Percentiles rank a stretch among this genome's conserved stretches.
These are phyloP conservation scores for Tetraneura akinire DNA, from an alignment of 1,140 invertebrate species.

Conservation along the genomic window DNA sequence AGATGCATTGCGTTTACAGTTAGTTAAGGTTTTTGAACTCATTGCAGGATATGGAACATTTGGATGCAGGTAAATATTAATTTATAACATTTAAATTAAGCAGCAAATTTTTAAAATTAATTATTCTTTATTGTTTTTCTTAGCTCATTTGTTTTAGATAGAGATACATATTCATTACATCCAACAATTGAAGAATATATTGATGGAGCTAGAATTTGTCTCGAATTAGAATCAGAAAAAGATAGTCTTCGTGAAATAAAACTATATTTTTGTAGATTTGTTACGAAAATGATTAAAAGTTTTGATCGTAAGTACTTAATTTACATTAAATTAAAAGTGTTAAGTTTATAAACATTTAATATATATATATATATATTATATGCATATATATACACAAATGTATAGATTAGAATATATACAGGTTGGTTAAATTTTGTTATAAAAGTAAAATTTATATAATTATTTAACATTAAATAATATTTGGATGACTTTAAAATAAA, in stretches of 20 bases:
- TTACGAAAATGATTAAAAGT: constrained; percentile 89
- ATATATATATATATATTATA: too few relatives aligned
- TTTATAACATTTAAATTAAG: neutral
- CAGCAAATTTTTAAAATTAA: neutral
- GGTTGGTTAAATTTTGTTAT: too few relatives aligned
- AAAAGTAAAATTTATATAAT: too few relatives aligned
- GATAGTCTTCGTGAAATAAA: constrained; percentile 83
- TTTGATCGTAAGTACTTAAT: constrained; percentile 74
- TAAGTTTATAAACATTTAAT: too few relatives aligned
- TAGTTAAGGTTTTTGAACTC: constrained; percentile 87
- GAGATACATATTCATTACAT: constrained; percentile 79
- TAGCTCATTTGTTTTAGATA: constrained; percentile 81
- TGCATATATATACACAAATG: too few relatives aligned
- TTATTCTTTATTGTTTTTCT: constrained; percentile 52
- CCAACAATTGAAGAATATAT: constrained; percentile 91
- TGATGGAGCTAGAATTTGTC: constrained; percentile 86
- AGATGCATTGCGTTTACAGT: constrained; percentile 87
- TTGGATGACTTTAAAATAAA: too few relatives aligned
- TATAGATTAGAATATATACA: too few relatives aligned
- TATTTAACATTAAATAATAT: too few relatives aligned
- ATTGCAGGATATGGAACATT: constrained; percentile 93
- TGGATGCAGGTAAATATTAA: constrained; percentile 71
- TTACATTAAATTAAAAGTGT: neutral
- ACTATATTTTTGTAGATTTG: constrained; percentile 91
- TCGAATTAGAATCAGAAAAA: constrained; percentile 89